Conservation (phyloP, 2,797 vertebrate species). For the Cossypha heuglini region DNA sequence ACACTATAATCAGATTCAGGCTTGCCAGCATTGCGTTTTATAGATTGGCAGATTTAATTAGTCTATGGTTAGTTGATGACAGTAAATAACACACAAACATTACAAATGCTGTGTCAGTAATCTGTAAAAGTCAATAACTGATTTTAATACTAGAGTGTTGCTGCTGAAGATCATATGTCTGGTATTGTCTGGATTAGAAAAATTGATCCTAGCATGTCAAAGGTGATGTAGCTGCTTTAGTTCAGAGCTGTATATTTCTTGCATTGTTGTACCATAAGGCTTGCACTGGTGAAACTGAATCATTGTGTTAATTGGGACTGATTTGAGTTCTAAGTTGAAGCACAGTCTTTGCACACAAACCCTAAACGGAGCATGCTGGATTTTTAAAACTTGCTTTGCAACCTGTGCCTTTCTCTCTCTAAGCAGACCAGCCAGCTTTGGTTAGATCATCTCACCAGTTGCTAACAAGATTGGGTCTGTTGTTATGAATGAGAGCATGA, state of each 20-base stretch:
- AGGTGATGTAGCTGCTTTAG: not conserved
- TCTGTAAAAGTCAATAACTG: not conserved
- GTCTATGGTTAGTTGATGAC: not conserved
- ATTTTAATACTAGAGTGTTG: not conserved
- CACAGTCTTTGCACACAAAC: not conserved
- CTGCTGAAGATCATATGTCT: not conserved
- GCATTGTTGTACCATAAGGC: not conserved
- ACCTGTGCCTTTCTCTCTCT: not conserved
- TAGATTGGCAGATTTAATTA: not conserved
- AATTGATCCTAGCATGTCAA: not conserved
- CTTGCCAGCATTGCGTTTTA: not conserved
- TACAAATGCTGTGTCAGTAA: not conserved
- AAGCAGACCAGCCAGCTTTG: not conserved
- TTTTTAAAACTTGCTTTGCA: not conserved
- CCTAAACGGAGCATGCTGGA: not conserved
- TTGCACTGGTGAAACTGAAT: not conserved
- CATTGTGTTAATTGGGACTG: not conserved
- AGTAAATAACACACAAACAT: not conserved
- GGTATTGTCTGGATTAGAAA: not conserved
- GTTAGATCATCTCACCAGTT: not conserved
- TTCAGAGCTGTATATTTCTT: not conserved
- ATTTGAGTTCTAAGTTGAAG: not conserved
- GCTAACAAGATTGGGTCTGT: not conserved
- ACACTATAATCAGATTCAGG: not conserved
- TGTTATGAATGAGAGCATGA: fast-evolving